Evolutionary conservation across 2,113 vertebrate species (phyloP).

Genomic region (Hemiscyllium ocellatum): DNA sequence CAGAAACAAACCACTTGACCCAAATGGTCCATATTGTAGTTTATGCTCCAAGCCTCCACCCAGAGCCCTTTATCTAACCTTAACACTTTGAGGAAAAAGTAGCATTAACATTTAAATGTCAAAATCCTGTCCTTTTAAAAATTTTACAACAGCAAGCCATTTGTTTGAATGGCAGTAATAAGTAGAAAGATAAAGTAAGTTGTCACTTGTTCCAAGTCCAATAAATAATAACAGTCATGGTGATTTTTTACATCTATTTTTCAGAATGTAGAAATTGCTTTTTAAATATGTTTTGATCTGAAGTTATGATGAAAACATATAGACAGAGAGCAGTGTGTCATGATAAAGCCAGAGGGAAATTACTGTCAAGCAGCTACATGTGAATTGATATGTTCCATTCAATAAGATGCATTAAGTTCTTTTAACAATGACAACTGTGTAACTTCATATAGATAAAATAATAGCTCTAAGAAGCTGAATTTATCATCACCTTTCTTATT

Average conservation of each 20-base stretch:
- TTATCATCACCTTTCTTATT: neutral
- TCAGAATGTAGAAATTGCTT: conserved; percentile 47
- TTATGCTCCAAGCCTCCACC: neutral
- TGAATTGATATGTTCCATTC: neutral
- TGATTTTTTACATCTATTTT: conserved; percentile 31
- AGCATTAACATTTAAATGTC: conserved; percentile 59
- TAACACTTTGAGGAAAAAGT: neutral
- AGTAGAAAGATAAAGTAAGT: conserved; percentile 50
- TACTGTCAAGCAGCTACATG: neutral
- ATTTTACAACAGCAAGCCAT: conserved; percentile 56
- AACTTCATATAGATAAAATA: conserved; percentile 3
- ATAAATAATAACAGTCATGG: conserved; percentile 44
- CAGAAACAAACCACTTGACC: too few species aligned
- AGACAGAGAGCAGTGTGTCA: neutral
- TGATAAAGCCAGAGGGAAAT: neutral
- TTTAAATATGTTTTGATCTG: conserved; percentile 40
- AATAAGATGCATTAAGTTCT: neutral
- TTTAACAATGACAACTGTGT: neutral
- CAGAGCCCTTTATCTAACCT: neutral
- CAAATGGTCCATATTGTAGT: neutral
- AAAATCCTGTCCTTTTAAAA: conserved; percentile 49
- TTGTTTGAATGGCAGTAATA: conserved; percentile 46
- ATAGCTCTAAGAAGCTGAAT: neutral
- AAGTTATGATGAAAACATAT: neutral
- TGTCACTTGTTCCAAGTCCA: conserved; percentile 50